Evolutionary conservation across 2,888 invertebrate species (phyloP), one percentile per base, ranked within the genome.

Genomic region (Drosophila planitibia): DNA sequence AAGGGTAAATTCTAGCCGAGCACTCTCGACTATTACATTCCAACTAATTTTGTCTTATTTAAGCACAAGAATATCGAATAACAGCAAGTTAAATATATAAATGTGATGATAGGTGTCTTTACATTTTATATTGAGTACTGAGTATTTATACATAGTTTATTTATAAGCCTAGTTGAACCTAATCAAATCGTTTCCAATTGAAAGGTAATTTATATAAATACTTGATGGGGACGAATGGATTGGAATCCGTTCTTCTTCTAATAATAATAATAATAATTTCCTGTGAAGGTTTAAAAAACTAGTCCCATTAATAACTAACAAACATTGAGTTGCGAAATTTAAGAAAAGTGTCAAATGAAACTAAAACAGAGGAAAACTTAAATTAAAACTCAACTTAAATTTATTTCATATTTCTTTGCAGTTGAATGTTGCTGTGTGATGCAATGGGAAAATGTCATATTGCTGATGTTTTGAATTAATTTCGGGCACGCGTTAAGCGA

Each of bases 401-500:
- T 25, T 7, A 2, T n/a, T 62, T 16, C 53, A 9, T 37, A 7
- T 28, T 25, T 60, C 16, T 51, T 81, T 77, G 35, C 78, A 79
- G 79, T 25, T 55, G 2, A 52, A 64, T 49, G 12, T 12, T 57
- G 57, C 22, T 55, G 28, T 5, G 9, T 67, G 70, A 16, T 47
- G 41, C 64, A 44, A 54, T 73, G 47, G 41, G 57, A 22, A 47
- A 59, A 66, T 65, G 81, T 69, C 53, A 49, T 69, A 75, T 63
- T 74, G 84, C 79, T 72, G 84, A 83, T 88, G 73, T 70, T 70
- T 89, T 90, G 76, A 85, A 81, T 75, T 86, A 83, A 83, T 81
- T 78, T 76, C 16, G 66, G 64, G 69, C 70, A 68, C 49, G 52
- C 65, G 37, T 47, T 67, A 62, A 65, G 47, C 64, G 39, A 62